These are phyloP conservation scores for Alsophila aescularia DNA, from an alignment of 2,888 invertebrate genomes.

Conservation along the genomic window DNA sequence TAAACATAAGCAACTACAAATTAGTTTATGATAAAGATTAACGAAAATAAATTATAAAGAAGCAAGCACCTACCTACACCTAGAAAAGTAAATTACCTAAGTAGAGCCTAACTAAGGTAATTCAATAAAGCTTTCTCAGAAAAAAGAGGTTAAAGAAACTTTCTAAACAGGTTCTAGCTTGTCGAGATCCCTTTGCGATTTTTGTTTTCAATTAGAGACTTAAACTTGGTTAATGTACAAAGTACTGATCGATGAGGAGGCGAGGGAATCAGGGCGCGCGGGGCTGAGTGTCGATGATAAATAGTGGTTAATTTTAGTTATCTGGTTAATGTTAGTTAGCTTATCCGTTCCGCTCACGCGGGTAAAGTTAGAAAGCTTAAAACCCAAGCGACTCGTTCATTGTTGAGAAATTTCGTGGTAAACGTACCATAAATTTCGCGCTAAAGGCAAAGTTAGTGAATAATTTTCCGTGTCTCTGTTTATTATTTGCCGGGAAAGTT, in stretches of 20 bases:
- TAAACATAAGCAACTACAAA: constrained; percentile 1
- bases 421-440: constrained; percentile 80
- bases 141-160: constrained; percentile 2
- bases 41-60: constrained; percentile 1
- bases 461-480: constrained; percentile 83
- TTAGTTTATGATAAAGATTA: neutral
- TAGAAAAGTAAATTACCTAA: neutral
- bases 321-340: constrained; percentile 39
- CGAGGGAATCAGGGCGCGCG: neutral
- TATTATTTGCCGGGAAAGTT: constrained; percentile 79
- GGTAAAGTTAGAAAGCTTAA: constrained; percentile 70
- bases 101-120: constrained; percentile 3
- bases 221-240: constrained; percentile 8
- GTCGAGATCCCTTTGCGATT: constrained; percentile 8
- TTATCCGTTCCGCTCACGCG: constrained; percentile 59
- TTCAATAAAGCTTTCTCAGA: constrained; percentile 7
- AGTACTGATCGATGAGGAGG: constrained; percentile 1
- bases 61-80: neutral
- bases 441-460: constrained; percentile 78
- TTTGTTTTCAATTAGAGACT: constrained; percentile 16
- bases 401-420: constrained; percentile 78
- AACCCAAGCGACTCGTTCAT: constrained; percentile 78
- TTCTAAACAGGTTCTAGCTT: constrained; percentile 2
- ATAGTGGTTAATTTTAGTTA: constrained; percentile 35
- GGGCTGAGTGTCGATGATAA: constrained; percentile 15